Percentiles rank a stretch among this genome's conserved stretches.
phyloP scores from a whole-genome alignment of 2,888 invertebrate species.

The Hydroisotoma schaefferi region DNA sequence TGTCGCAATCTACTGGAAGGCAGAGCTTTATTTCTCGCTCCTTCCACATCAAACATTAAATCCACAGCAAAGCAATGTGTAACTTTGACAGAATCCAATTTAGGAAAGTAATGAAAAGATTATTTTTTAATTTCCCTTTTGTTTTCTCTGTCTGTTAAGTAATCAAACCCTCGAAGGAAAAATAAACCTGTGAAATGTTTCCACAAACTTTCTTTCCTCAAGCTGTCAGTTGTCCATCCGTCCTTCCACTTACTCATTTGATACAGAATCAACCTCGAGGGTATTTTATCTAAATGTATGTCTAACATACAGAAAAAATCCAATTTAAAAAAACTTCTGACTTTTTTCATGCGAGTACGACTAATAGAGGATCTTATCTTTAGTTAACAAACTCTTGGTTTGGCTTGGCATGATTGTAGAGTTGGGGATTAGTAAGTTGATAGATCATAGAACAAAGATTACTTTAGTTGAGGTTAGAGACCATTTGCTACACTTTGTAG shows the following conservation, averaged over 20 bases:
- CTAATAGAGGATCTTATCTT: no score
- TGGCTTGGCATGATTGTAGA: no score
- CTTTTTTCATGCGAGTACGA: no score
- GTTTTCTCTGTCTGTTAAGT: neutral
- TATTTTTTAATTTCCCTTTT: conserved; percentile 28
- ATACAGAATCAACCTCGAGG: neutral
- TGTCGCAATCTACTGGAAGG: neutral
- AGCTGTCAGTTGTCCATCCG: neutral
- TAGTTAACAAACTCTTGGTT: no score
- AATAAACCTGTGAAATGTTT: neutral
- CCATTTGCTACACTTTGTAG: no score
- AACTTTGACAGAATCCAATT: conserved; percentile 39
- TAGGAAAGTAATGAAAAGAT: conserved; percentile 32
- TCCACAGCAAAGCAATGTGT: neutral
- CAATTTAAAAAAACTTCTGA: no score
- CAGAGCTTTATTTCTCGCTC: conserved; percentile 4
- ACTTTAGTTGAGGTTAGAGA: no score
- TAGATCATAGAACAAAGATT: no score
- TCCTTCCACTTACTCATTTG: no score
- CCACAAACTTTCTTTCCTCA: neutral
- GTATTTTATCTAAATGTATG: no score
- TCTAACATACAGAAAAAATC: no score
- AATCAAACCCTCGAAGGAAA: conserved; percentile 1
- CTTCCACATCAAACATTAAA: neutral
- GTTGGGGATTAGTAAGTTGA: no score